Conservation (phyloP, 2,888 invertebrate species). For the Camptogramma bilineatum region DNA sequence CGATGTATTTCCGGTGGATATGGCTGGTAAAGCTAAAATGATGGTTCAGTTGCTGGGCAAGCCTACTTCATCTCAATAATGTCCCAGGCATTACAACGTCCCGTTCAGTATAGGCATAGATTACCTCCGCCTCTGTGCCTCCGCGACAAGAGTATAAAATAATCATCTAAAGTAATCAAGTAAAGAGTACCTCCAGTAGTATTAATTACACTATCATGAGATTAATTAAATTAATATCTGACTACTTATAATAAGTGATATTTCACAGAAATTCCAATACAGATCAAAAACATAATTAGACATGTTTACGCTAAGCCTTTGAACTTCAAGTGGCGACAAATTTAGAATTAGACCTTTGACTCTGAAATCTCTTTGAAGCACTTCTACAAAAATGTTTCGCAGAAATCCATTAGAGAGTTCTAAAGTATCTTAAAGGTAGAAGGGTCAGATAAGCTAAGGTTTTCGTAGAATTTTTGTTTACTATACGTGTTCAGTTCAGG, state of each 20-base stretch:
- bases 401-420: constrained; percentile 4
- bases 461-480: background rate
- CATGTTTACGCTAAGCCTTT: constrained; percentile 6
- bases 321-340: constrained; percentile 11
- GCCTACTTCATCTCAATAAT: too few relatives aligned
- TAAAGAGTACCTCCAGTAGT: too few relatives aligned
- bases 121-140: too few relatives aligned
- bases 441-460: background rate
- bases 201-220: too few relatives aligned
- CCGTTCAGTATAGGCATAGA: too few relatives aligned
- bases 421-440: background rate
- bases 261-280: background rate
- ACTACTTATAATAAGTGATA: background rate
- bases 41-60: too few relatives aligned
- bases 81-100: too few relatives aligned
- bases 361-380: constrained; percentile 9
- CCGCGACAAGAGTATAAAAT: too few relatives aligned
- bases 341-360: constrained; percentile 9
- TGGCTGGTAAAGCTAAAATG: too few relatives aligned
- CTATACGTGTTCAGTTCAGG: background rate
- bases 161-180: too few relatives aligned
- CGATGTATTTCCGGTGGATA: too few relatives aligned
- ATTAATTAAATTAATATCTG: background rate
- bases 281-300: constrained; percentile 11
- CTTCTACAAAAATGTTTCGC: constrained; percentile 1